Conservation (phyloP, 2,113 vertebrate species). For the Microtus montanus region DNA sequence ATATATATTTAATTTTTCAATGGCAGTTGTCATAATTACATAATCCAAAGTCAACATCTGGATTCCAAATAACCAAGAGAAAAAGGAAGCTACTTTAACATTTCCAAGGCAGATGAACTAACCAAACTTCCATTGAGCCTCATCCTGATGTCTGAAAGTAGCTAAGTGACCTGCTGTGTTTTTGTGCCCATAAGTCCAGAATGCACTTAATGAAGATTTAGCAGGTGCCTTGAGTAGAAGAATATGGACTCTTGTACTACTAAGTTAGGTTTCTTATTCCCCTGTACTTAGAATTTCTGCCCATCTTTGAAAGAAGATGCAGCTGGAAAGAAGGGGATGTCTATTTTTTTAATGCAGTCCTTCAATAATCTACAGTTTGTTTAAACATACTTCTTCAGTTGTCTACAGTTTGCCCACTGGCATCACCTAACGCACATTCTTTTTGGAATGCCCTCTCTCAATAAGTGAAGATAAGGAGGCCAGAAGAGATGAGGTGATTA, state of each 20-base stretch:
- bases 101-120: background rate
- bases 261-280: background rate
- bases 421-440: background rate
- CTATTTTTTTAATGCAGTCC: background rate
- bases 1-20: background rate
- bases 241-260: background rate
- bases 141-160: background rate
- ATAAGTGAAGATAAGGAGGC: background rate
- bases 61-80: background rate
- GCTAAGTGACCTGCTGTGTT: background rate
- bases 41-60: slow-evolving; percentile 21
- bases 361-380: background rate
- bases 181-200: background rate
- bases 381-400: background rate
- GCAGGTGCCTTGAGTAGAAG: background rate
- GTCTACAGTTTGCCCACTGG: background rate
- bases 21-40: background rate
- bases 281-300: background rate
- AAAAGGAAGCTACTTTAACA: background rate
- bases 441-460: background rate
- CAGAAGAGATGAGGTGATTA: background rate
- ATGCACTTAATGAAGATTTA: background rate
- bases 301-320: background rate
- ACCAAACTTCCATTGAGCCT: slow-evolving; percentile 13
- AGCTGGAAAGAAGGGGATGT: background rate